These are phyloP conservation scores for Leuciscus waleckii DNA, from an alignment of 2,797 vertebrate species.

Conservation along the genomic window DNA sequence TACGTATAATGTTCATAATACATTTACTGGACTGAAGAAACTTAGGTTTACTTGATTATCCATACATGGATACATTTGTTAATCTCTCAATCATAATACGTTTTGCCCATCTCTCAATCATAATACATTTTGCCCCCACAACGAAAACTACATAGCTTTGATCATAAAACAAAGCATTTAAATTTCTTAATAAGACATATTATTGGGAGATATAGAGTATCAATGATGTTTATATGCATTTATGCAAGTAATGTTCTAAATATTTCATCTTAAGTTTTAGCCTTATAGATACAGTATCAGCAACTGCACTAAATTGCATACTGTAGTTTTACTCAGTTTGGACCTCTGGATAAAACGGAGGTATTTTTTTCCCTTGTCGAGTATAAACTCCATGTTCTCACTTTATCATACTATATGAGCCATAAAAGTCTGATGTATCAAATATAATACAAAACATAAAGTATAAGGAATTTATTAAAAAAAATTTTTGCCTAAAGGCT, in stretches of 20 bases:
- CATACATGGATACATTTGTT: background rate
- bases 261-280: background rate
- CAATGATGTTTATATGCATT: background rate
- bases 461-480: no score
- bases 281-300: background rate
- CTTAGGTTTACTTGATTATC: background rate
- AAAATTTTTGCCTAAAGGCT: background rate
- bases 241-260: background rate
- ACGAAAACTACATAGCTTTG: background rate
- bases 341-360: no score
- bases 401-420: background rate
- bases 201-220: background rate
- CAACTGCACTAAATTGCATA: background rate
- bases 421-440: background rate
- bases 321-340: background rate
- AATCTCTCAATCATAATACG: background rate
- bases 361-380: background rate
- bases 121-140: no score
- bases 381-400: background rate
- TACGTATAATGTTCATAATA: background rate
- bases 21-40: background rate
- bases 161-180: background rate
- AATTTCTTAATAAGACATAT: background rate
- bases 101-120: no score
- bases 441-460: background rate